Evolutionary conservation across 2,888 invertebrate species (phyloP), one percentile per base, ranked within the genome.

Genomic region (Lypha dubia): DNA sequence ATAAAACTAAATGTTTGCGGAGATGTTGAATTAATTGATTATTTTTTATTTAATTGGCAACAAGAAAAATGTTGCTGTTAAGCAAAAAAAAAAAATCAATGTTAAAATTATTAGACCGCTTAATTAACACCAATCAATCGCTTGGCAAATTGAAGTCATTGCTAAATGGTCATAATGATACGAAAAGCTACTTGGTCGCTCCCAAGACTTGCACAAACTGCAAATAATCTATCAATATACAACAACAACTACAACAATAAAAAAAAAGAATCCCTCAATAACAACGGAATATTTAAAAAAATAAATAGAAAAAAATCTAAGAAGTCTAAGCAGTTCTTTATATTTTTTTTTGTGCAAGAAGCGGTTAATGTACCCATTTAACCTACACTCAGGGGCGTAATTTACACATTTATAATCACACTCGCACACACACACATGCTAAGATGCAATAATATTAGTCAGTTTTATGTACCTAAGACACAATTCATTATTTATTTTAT

Each of bases 341-440:
- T n/a, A n/a, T n/a, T 56, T 56, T 46, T 51, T 53, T 20, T 49
- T 76, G 24, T 70, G 20, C 1, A 51, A 73, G 79, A 71, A 68
- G 84, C 67, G 79, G 84, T 79, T 84, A 84, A 84, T 80, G 84
- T 84, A 84, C 84, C 80, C 84, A 76, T 84, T 84, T 84, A 84
- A 84, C 84, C 84, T 84, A 84, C 84, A 84, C 84, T 84, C 84
- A 80, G 84, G 84, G 84, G 51, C 75, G 76, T 44, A 49, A 71
- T 67, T 53, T 63, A 63, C 62, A 74, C 67, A 75, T 28, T 63
- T 24, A 41, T 24, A 15, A 41, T 6, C 62, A 24, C 41, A 60
- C 53, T 17, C 20, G 22, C 53, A 35, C 20, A 60, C 32, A 53
- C n/a, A 53, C 24, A 53, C 62, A 41, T 41, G 38, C 6, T 0